Evolutionary conservation across 2,113 vertebrate species (phyloP), one percentile per base, ranked within the genome.

Genomic region (Gallinago jamesoni): DNA sequence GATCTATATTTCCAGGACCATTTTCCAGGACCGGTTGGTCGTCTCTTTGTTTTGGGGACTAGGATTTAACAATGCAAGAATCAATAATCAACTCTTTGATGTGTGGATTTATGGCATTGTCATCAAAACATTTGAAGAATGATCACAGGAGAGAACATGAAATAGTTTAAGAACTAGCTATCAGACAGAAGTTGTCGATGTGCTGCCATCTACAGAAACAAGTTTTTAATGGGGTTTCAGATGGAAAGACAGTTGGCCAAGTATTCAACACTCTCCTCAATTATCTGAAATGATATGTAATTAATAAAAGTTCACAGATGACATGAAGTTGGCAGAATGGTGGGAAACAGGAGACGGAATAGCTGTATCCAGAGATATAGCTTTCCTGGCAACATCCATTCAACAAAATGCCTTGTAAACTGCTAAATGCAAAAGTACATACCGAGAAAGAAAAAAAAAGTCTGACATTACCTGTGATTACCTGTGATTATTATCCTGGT

Each of bases 131-230:
- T 80, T 74, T 57, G 24, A 28, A 20, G 70, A 72, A 62, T 0
- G 0, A 66, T 59, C 30, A 45, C 19, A 62, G 33, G 5, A 57
- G 27, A 64, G 7, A 0, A 0, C 19, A 14, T 18, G 9, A 12
- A 86, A 18, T 0, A 1, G n/a, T 66, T 89, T 66, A 53, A 69
- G 81, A 56, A 76, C 7, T n/a, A 21, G 67, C 55, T 87, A 39
- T 48, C 69, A 84, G 52, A 78, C 24, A 84, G 57, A 62, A 87
- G 48, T 25, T 70, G 77, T 93, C 5, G 7, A 1, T 66, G 66
- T 89, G 78, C 74, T 96, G 90, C 79, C 90, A 94, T n/a, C 87
- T 96, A 90, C 64, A 91, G 89, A 87, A 82, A 50, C 43, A 60
- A 79, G n/a, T 1, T 90, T 53, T 37, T 77, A 19, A 45, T 1